Conservation (phyloP, 2,113 vertebrate species). For the Tautogolabrus adspersus region DNA sequence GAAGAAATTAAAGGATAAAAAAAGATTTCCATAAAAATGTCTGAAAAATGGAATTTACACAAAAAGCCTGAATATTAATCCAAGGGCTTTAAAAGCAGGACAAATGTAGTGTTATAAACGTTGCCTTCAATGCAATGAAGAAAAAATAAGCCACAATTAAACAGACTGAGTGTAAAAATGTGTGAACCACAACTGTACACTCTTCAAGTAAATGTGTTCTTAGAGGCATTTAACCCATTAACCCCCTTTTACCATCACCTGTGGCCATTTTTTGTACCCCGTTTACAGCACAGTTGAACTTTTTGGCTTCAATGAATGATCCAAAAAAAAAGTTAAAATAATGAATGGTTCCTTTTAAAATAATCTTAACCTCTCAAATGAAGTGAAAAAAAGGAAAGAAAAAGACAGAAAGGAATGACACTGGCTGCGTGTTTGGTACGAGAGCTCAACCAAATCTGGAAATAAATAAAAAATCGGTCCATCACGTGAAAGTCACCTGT, state of each 20-base stretch:
- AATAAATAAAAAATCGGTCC: constrained; percentile 30
- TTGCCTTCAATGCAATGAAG: background rate
- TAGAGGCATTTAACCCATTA: constrained; percentile 1
- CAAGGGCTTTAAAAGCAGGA: constrained; percentile 7
- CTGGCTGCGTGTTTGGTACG: constrained; percentile 58
- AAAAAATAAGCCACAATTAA: constrained; percentile 4
- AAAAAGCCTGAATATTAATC: constrained; percentile 14
- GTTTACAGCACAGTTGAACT: constrained; percentile 9
- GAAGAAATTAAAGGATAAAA: constrained; percentile 16
- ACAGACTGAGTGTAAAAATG: constrained; percentile 11
- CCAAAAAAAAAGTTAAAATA: constrained; percentile 13
- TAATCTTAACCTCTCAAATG: constrained; percentile 17
- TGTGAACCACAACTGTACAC: constrained; percentile 1
- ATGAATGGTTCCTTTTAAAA: constrained; percentile 31
- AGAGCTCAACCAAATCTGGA: constrained; percentile 78
- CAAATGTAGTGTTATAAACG: background rate
- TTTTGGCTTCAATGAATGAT: constrained; percentile 8
- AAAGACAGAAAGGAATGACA: constrained; percentile 70
- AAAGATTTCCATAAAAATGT: constrained; percentile 6
- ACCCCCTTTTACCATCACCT: background rate
- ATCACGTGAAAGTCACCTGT: constrained; percentile 30
- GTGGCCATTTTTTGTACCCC: constrained; percentile 41
- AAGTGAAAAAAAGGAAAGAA: background rate
- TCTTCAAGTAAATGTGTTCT: constrained; percentile 57
- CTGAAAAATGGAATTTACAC: background rate